Evolutionary conservation across 2,888 invertebrate genomes (phyloP), one percentile per base, ranked within the genome.

Genomic region (Phaedon cochleariae): DNA sequence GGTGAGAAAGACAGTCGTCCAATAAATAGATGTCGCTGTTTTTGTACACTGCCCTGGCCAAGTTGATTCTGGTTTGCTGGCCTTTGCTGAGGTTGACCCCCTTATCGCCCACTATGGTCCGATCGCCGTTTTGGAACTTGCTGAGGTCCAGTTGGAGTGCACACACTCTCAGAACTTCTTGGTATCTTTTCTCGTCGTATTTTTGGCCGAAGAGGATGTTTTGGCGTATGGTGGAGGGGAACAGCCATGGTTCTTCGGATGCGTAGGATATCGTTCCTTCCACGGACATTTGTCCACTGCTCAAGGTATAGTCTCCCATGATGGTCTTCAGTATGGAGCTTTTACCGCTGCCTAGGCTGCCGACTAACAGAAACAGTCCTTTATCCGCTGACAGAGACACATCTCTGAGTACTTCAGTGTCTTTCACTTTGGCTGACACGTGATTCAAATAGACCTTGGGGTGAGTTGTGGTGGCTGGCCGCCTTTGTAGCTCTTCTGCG

Each of bases 71-170:
- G 7, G 78, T 72, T 73, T 80, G 77, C 61, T 80, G 90, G 18
- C 90, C 89, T 54, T 89, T 90, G 75, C 88, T 88, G 54, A 90
- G 79, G 69, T 86, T 87, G 7, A 88, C 85, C 3, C 90, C 90
- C 58, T 87, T 83, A 71, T 90, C 90, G 2, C 90, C 90, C 2
- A 90, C 87, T 49, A 88, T 76, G 0, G 89, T 90, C 77, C 73
- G 70, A 63, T 84, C 84, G 0, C 80, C 80, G 26, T 79, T 67
- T 9, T 79, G 74, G 49, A 83, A 74, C 6, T 73, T 69, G 9
- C 74, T 82, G 60, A 90, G 79, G 76, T 90, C 90, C 74, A 80
- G 75, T 54, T 82, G 80, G 53, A 87, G 76, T 15, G 85, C 84
- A 70, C 86, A 87, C 1, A 84, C 84, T 1, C 72, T 70, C 41